Base-by-base conservation (phyloP, 2,113 vertebrate genomes). In the Lophura nycthemera region DNA sequence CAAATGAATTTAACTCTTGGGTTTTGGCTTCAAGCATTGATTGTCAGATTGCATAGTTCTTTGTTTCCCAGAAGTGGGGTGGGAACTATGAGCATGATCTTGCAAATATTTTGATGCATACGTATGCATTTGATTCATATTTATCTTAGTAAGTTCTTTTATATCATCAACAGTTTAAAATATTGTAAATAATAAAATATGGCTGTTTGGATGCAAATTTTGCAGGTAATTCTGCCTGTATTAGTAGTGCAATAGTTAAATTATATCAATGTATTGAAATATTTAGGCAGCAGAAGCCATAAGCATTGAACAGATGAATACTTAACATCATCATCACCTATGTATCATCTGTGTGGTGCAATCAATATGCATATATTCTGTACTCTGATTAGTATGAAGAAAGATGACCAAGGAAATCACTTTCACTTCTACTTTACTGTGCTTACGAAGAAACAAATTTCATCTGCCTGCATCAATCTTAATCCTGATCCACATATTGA, bases 281-380 rank as follows among this genome's bases (percentile, higher is more conserved):
- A 92, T 12, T 79, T 76, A 40, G 21, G 19, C 43, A 75, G 88
- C 38, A 75, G 52, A 84, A 86, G 48, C 61, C 90, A 75, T 81
- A 60, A 83, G 29, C 74, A 92, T 89, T 83, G 89, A 93, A 83
- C 34, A 74, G 43, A 71, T 69, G 85, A 90, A 59, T 83, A 45
- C 21, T 94, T 86, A 95, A 74, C 56, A 63, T 13, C 40, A 43
- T 81, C 45, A 92, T 91, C 72, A 94, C 7, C 61, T 92, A 87
- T 72, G 67, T 50, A 57, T 34, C 32, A 34, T 81, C 72, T 77
- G n/a, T 57, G 65, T 90, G 47, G 63, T 91, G 29, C 34, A 70
- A 67, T 63, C 42, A 77, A 73, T 77, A 71, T 59, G 76, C 57
- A 94, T 77, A 80, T 67, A 71, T 56, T 81, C 80, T 48, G 14